These are phyloP conservation scores for Meloidogyne floridensis DNA, from an alignment of 1,140 invertebrate genomes.

Conservation along the genomic window DNA sequence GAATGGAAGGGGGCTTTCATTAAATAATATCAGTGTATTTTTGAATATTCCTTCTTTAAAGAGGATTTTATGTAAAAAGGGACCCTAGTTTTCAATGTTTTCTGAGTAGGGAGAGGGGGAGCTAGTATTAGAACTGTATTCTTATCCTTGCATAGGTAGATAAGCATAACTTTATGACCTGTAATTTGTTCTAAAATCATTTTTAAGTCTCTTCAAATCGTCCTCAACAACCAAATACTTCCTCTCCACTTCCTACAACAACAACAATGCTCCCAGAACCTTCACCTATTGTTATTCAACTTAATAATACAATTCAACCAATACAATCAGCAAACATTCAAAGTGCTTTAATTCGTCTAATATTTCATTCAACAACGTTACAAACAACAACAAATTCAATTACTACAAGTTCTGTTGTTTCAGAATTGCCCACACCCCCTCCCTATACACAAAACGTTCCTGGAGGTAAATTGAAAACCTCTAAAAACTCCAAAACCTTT, in stretches of 20 bases:
- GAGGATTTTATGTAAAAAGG: no score
- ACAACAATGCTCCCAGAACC: not conserved
- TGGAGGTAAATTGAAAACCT: constrained; percentile 1
- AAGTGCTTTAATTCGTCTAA: constrained; percentile 16
- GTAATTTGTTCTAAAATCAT: not conserved
- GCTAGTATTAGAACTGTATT: no score
- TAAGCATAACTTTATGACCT: not conserved
- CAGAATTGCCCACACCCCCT: constrained; percentile 2
- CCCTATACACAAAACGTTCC: not conserved
- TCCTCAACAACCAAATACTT: not conserved
- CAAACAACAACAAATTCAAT: not conserved
- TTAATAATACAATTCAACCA: not conserved
- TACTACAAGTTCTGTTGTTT: constrained; percentile 6
- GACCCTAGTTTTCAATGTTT: no score
- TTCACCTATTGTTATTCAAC: not conserved
- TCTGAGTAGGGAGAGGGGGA: no score
- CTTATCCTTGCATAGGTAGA: no score
- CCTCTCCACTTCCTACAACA: not conserved
- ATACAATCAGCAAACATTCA: not conserved
- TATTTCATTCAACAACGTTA: constrained; percentile 14
- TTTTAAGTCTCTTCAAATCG: not conserved
- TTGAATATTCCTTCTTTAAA: no score
- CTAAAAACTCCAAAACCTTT: no score
- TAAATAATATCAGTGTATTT: no score
- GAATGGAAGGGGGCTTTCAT: not conserved